Evolutionary conservation across 2,113 vertebrate genomes (phyloP), one percentile per base, ranked within the genome.

Genomic region (Eublepharis macularius): DNA sequence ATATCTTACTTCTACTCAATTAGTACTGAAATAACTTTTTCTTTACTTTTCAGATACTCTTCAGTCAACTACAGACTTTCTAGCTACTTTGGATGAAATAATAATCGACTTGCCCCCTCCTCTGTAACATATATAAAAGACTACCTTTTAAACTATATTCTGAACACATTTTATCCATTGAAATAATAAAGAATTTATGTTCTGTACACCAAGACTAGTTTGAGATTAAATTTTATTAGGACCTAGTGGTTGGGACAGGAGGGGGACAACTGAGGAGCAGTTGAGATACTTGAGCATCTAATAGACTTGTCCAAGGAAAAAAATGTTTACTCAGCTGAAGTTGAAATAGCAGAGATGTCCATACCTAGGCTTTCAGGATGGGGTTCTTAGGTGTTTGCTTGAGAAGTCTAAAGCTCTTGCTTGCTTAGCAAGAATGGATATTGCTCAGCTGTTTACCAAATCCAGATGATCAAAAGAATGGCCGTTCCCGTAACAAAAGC

Each of bases 21-120:
- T n/a, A n/a, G n/a, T 29, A 90, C 43, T 54, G 80, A 4, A 11
- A 80, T 60, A 82, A 0, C 86, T 84, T 89, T 65, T 83, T 36
- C 2, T 57, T 45, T 19, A 29, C 90, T 70, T 95, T 94, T 60
- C 90, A 97, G 96, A 87, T 87, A 63, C 80, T 17, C 75, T 94
- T 19, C 93, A 87, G 49, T 95, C 95, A 81, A 92, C 93, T 83
- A 57, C 92, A 76, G 95, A 95, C 49, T 88, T 95, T 41, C 92
- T 96, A 73, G 91, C 95, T 14, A 87, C 93, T 13, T 83, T 96
- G 92, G 94, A 96, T 94, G 92, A 96, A 63, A 79, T 85, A 78
- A 91, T 93, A 49, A 91, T 94, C 88, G 95, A 96, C 76, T 86
- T 96, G 91, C 95, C 95, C 36, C 94, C 94, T 66, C 91, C 94